Base-by-base conservation (phyloP, 2,797 vertebrate genomes). In the Pitangus sulphuratus region DNA sequence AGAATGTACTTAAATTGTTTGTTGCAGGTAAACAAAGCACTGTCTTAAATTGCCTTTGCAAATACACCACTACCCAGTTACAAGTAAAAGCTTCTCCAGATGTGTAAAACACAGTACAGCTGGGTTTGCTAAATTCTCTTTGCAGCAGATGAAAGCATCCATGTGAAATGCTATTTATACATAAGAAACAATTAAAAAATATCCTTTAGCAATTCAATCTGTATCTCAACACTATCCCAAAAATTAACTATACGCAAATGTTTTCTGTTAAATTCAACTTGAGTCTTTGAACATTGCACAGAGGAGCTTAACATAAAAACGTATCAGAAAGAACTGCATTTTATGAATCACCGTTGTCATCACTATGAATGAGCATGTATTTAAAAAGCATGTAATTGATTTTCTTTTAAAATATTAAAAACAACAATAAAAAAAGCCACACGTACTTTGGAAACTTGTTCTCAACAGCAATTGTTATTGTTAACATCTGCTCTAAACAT, bases 341-440 rank as follows among this genome's bases (percentile, higher is more conserved):
- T 90, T 70, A 68, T 24, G 72, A 70, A 68, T 77, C 57, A 75
- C 50, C 7, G 7, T 8, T 79, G 50, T 58, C 66, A 71, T 81
- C n/a, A 42, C 45, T 53, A 84, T 3, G 2, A 74, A 84, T 39
- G 31, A 89, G 44, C 30, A 56, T 2, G 47, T 39, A 51, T 62
- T 95, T 70, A 48, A 77, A 89, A 91, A 87, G 57, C 64, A 74
- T 16, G 47, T 16, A 7, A 80, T 31, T 78, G 11, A 76, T 77
- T 90, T 87, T 77, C 60, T 90, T 68, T 58, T 60, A 74, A 95
- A 79, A 92, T 84, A 87, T 30, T 90, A 51, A 79, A 79, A 60
- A 62, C 66, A 82, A 57, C 12, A 60, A 74, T 50, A 88, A 91
- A 54, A 93, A 90, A 93, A 87, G 40, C 24, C 65, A 70, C 28